Evolutionary conservation across 2,113 vertebrate species (phyloP), one percentile per base, ranked within the genome.

Genomic region (Bungarus multicinctus): DNA sequence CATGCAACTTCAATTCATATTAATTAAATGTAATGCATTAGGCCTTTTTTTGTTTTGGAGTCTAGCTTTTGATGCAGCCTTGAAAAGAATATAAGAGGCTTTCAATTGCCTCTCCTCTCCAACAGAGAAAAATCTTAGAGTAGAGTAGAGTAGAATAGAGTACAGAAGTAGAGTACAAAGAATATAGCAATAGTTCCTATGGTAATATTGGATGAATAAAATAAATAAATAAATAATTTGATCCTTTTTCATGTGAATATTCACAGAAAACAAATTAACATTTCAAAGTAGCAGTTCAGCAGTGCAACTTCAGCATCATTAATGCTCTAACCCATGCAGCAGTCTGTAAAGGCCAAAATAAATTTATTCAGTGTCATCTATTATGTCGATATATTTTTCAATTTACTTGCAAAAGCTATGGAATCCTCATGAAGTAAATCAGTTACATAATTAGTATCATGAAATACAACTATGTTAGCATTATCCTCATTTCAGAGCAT

Each of bases 31-130:
- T 7, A 52, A 27, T 27, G n/a, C 7, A 55, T 4, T 54, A 2
- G 6, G 18, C 54, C 58, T 58, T 25, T 34, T 89, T 50, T 88
- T 69, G 23, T 90, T 43, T 43, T 18, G 22, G 25, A 30, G n/a
- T 5, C 34, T 20, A 39, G 74, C 23, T 23, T 64, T 87, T 30
- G 90, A n/a, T 87, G 90, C 55, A 92, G 86, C 34, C 47, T 81
- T 43, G 74, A 30, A 85, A 43, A 89, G 45, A 12, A 27, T 89
- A 57, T n/a, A 81, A 54, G 39, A 93, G 22, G 12, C 92, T 25
- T 94, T 88, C 85, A 93, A 55, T 43, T 60, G 92, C 30, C n/a
- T 30, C 91, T 93, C n/a, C 30, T 20, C 18, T 22, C 30, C 69
- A 47, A 23, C 34, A 88, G 86, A 0, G 50, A 45, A 43, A 43